These are phyloP conservation scores for Atethmia centrago DNA, from an alignment of 2,888 invertebrate genomes.

Conservation along the genomic window DNA sequence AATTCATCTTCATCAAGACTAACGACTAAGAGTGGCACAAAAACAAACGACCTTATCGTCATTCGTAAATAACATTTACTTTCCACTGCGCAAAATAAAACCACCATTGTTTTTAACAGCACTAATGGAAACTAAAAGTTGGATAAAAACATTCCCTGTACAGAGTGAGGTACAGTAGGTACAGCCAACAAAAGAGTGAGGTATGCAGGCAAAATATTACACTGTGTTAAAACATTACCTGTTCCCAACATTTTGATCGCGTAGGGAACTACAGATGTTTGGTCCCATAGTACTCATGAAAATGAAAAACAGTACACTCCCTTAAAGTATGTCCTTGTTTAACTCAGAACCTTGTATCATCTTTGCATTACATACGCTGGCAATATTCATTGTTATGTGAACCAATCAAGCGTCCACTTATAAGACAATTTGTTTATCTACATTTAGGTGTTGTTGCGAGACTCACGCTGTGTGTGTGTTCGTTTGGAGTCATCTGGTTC, in stretches of 20 bases:
- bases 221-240: not conserved
- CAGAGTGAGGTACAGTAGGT: constrained; percentile 20
- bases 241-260: not conserved
- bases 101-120: constrained; percentile 32
- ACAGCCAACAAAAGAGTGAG: constrained; percentile 6
- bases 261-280: not conserved
- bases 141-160: constrained; percentile 32
- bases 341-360: not conserved
- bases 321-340: not conserved
- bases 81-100: constrained; percentile 29
- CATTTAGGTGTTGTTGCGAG: not conserved
- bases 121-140: constrained; percentile 35
- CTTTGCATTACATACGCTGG: not conserved
- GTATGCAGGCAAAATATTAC: too few relatives aligned
- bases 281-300: too few relatives aligned
- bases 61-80: constrained; percentile 26
- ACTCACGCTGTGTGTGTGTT: constrained; percentile 40
- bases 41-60: constrained; percentile 1
- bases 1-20: not conserved
- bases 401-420: not conserved
- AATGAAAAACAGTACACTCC: too few relatives aligned
- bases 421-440: not conserved
- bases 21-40: not conserved
- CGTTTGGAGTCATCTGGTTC: constrained; percentile 83
- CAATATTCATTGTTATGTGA: not conserved